These are phyloP conservation scores for Rhabdomys pumilio DNA, from an alignment of 2,797 vertebrate genomes.

Conservation along the genomic window DNA sequence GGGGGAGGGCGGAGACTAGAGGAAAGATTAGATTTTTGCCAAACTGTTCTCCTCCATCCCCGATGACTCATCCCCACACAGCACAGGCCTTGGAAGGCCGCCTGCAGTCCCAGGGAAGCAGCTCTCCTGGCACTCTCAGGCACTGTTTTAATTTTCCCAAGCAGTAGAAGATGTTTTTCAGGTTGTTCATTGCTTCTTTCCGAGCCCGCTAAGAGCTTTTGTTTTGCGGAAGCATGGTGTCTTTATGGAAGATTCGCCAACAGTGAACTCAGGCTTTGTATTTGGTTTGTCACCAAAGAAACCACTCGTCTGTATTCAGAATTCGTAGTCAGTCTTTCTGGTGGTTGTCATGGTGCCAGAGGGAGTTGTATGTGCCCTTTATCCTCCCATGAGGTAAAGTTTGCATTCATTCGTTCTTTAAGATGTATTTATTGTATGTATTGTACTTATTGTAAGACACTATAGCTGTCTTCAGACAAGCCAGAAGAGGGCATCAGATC, in stretches of 20 bases:
- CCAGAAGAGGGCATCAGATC: background rate
- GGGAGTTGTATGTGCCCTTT: slow-evolving; percentile 11
- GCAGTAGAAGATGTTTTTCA: slow-evolving; percentile 79
- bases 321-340: background rate
- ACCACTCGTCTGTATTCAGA: slow-evolving; percentile 9
- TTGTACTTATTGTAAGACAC: background rate
- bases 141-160: slow-evolving; percentile 65
- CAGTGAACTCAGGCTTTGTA: slow-evolving; percentile 52
- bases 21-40: slow-evolving; percentile 69
- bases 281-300: slow-evolving; percentile 62
- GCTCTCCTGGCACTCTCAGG: slow-evolving; percentile 71
- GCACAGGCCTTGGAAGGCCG: slow-evolving; percentile 78
- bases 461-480: background rate
- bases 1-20: slow-evolving; percentile 47
- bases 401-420: background rate
- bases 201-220: slow-evolving; percentile 52
- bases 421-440: background rate
- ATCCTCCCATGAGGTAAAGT: background rate
- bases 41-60: slow-evolving; percentile 71
- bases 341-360: slow-evolving; percentile 42
- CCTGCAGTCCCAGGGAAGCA: slow-evolving; percentile 66
- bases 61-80: slow-evolving; percentile 79
- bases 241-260: slow-evolving; percentile 33
- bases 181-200: slow-evolving; percentile 65
- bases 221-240: slow-evolving; percentile 28